phyloP scores from a whole-genome alignment of 2,888 invertebrate species.

The Agrilus biguttatus region DNA sequence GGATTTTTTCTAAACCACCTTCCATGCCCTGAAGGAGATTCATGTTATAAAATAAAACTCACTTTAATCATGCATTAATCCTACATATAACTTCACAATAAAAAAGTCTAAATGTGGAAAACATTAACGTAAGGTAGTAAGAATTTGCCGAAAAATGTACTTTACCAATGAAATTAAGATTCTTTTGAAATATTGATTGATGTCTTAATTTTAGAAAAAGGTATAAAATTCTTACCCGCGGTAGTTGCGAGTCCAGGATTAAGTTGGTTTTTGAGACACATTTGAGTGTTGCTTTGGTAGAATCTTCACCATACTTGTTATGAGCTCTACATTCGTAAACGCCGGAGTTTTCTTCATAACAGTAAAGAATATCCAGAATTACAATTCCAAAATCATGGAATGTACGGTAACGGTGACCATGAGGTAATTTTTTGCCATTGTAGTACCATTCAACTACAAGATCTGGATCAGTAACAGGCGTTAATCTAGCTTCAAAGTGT shows the following conservation, averaged over 20 bases:
- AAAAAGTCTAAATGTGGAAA: neutral
- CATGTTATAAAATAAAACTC: too few relatives aligned
- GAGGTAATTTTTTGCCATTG: conserved; percentile 80
- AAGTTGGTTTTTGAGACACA: conserved; percentile 81
- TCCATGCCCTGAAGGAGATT: conserved; percentile 64
- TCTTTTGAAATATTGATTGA: too few relatives aligned
- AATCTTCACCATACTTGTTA: conserved; percentile 81
- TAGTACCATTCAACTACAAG: conserved; percentile 91
- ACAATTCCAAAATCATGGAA: conserved; percentile 97
- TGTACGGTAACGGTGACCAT: conserved; percentile 91
- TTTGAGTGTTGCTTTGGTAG: conserved; percentile 70
- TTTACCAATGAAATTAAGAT: too few relatives aligned
- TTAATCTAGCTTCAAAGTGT: conserved; percentile 82
- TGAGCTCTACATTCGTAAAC: conserved; percentile 86
- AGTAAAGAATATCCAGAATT: conserved; percentile 86
- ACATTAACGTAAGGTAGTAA: too few relatives aligned
- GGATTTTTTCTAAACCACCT: conserved; percentile 85
- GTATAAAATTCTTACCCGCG: conserved; percentile 46
- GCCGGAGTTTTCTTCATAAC: conserved; percentile 92
- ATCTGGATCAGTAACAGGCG: conserved; percentile 89
- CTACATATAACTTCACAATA: too few relatives aligned
- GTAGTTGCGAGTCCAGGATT: conserved; percentile 84
- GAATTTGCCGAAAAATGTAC: too few relatives aligned
- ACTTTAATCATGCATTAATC: too few relatives aligned
- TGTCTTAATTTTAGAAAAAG: neutral